Evolutionary conservation across 92 coral and sea anemone genomes (phyloP).

Genomic region (Porites lobata): DNA sequence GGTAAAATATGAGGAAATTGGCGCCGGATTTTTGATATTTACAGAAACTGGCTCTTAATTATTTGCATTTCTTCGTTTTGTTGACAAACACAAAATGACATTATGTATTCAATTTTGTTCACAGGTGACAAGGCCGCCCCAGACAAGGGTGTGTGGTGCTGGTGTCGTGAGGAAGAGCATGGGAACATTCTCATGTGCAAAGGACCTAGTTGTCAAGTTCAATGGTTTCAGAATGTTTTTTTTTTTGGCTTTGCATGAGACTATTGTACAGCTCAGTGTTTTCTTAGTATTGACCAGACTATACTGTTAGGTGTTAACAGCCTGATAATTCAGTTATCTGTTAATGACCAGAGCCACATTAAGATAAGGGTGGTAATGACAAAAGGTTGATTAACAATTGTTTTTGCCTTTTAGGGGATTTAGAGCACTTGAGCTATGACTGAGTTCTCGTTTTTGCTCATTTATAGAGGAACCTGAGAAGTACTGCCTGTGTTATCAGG

Average conservation of each 20-base stretch:
- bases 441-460: slow-evolving; percentile 31
- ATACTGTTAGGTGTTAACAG: slow-evolving; percentile 34
- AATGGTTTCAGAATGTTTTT: slow-evolving; percentile 30
- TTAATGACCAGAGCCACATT: slow-evolving; percentile 21
- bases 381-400: slow-evolving; percentile 10
- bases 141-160: slow-evolving; percentile 34
- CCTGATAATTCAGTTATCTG: neutral
- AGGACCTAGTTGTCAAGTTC: slow-evolving; percentile 17
- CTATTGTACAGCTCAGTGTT: slow-evolving; percentile 45
- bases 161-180: slow-evolving; percentile 37
- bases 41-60: too few species aligned
- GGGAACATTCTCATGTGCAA: slow-evolving; percentile 33
- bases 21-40: too few species aligned
- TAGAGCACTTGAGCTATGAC: slow-evolving; percentile 25
- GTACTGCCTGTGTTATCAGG: slow-evolving; percentile 50
- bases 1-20: too few species aligned
- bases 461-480: slow-evolving; percentile 39
- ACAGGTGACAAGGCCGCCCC: slow-evolving; percentile 8
- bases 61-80: neutral
- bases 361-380: slow-evolving; percentile 18
- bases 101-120: slow-evolving; percentile 16
- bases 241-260: slow-evolving; percentile 31
- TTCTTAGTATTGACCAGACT: slow-evolving; percentile 61
- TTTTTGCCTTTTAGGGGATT: slow-evolving; percentile 18
- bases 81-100: slow-evolving; percentile 7